Percentiles rank a stretch among this genome's conserved stretches.
Conservation (phyloP, 2,113 vertebrate species). For the Lucifuga dentata region DNA sequence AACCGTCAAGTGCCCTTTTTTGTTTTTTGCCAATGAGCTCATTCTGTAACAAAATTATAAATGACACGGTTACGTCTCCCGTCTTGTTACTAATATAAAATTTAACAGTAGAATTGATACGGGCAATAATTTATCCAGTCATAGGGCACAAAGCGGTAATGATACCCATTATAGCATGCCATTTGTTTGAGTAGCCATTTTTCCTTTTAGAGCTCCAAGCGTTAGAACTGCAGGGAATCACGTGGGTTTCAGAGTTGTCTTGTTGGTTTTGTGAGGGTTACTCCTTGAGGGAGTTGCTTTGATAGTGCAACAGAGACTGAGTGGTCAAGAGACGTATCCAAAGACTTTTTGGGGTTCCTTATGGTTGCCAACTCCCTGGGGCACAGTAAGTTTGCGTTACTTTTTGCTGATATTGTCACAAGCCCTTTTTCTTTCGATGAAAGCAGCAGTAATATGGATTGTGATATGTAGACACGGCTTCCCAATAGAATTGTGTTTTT, state of each 20-base stretch:
- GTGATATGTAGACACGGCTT: slow-evolving; percentile 10
- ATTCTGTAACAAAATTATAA: slow-evolving; percentile 44
- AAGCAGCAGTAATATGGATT: slow-evolving; percentile 19
- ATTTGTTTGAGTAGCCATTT: slow-evolving; percentile 74
- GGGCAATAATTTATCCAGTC: slow-evolving; percentile 57
- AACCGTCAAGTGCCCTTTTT: slow-evolving; percentile 71
- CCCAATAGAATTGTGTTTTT: slow-evolving; percentile 5
- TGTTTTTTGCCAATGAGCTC: slow-evolving; percentile 68
- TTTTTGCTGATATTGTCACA: slow-evolving; percentile 36
- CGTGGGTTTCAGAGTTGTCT: slow-evolving; percentile 71
- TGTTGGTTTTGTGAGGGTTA: slow-evolving; percentile 68
- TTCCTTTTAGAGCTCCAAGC: slow-evolving; percentile 78
- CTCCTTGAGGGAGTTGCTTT: slow-evolving; percentile 80
- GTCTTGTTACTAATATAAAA: slow-evolving; percentile 33
- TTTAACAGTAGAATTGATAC: slow-evolving; percentile 56
- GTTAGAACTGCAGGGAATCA: slow-evolving; percentile 68
- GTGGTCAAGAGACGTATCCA: slow-evolving; percentile 69
- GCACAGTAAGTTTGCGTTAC: slow-evolving; percentile 35
- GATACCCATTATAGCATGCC: slow-evolving; percentile 75
- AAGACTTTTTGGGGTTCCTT: slow-evolving; percentile 65
- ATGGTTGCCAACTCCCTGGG: slow-evolving; percentile 58
- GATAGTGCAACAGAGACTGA: slow-evolving; percentile 58
- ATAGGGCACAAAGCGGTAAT: slow-evolving; percentile 61
- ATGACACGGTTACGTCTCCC: slow-evolving; percentile 50
- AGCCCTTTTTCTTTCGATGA: slow-evolving; percentile 38